phyloP scores from a whole-genome alignment of 2,888 invertebrate genomes.

The Aporophyla nigra region DNA sequence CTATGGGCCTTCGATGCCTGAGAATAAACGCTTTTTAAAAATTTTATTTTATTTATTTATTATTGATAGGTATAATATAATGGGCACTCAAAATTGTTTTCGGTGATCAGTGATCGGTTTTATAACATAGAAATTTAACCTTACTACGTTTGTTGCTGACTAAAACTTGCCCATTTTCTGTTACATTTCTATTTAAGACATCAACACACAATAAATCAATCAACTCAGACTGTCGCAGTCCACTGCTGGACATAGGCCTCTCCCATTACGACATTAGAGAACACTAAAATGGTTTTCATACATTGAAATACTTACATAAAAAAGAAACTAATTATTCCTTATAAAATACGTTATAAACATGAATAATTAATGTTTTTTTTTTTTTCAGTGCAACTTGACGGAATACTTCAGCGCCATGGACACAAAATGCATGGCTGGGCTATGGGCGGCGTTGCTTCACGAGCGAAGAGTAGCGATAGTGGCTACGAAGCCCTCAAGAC shows the following conservation, averaged over 20 bases:
- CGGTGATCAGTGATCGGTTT: background rate
- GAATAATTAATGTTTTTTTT: conserved; percentile 17
- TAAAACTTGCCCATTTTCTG: conserved; percentile 8
- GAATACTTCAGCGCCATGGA: conserved; percentile 99
- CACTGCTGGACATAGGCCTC: too few species aligned
- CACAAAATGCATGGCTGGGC: conserved; percentile 97
- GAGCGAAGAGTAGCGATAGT: conserved; percentile 98
- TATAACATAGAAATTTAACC: background rate
- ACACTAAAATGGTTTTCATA: background rate
- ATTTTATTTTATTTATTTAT: too few species aligned
- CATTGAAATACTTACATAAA: background rate
- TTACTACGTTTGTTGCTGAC: background rate
- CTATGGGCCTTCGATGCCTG: too few species aligned
- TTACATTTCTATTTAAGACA: background rate
- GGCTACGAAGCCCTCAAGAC: conserved; percentile 96
- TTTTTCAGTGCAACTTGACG: conserved; percentile 97
- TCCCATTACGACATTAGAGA: too few species aligned
- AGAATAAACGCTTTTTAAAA: too few species aligned
- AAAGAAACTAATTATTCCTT: too few species aligned
- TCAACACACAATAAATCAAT: too few species aligned
- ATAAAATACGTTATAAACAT: background rate
- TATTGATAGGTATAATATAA: background rate
- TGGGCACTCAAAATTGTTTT: background rate
- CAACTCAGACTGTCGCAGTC: too few species aligned
- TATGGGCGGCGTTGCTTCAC: conserved; percentile 98